Base-by-base conservation (phyloP, 1,140 invertebrate species). In the Antheraea mylitta region DNA sequence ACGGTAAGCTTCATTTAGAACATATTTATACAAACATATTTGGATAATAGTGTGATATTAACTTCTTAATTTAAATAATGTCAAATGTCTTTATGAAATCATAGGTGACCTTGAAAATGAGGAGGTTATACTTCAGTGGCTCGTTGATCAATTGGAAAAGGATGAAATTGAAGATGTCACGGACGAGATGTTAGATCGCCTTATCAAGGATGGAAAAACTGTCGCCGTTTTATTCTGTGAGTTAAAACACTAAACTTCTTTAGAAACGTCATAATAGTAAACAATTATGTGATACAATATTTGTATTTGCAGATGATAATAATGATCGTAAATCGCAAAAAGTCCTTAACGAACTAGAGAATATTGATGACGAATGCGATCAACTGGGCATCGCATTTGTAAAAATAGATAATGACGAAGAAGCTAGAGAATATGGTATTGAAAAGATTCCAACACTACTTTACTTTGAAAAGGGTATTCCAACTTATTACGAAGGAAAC, bases 161-260 rank as follows among this genome's bases (percentile, higher is more conserved):
- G 98, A 98, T 90, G 97, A 98, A 94, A 98, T 98, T 79, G 98
- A 99, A 93, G 97, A 98, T 92, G 96, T 99, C 45, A 98, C 97
- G 58, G 97, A 98, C 90, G 97, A 98, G 93, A 98, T 98, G 96
- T 93, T 98, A 64, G 97, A 98, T 80, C 95, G 96, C 82, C 94
- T 98, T 63, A 96, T 98, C 67, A 97, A 97, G 81, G 96, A 98
- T 84, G 96, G 96, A 67, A 97, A 97, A 90, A 97, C 96, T 71
- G 93, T 99, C 71, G 97, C 97, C 66, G 98, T 98, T 69, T 93
- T 99, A 58, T 98, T 99, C 88, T 98, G 98, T 98, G 95, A 95
- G 96, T 94, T 74, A 53, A 61, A 36, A 30, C 11, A 30, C 11
- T 16, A 4, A 30, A 30, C 3, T 30, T 22, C 3, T 30, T 61